A percentile compares a stretch with the other conserved stretches of the same genome.
Conservation (phyloP, 2,113 vertebrate genomes). For the Melanostigma gelatinosum region DNA sequence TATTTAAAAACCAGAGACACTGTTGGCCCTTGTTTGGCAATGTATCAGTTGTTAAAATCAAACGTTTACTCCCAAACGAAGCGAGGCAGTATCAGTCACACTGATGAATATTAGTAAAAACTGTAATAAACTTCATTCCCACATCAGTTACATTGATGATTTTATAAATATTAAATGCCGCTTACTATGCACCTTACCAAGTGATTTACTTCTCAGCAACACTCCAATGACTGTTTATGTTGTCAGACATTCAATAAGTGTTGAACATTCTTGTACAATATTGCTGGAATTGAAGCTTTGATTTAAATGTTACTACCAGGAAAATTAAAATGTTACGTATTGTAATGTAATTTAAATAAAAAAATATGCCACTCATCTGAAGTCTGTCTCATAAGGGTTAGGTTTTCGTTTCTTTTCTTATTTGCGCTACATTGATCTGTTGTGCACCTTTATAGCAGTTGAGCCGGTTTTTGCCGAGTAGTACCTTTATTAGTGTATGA, state of each 20-base stretch:
- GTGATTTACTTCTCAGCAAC: background rate
- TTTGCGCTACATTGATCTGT: background rate
- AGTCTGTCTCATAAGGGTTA: background rate
- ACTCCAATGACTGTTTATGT: background rate
- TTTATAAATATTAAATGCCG: background rate
- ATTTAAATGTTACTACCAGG: background rate
- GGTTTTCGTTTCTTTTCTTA: too few species aligned
- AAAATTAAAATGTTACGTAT: background rate
- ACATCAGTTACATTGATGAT: too few species aligned
- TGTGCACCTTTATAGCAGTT: background rate
- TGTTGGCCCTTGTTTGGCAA: background rate
- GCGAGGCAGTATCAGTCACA: background rate
- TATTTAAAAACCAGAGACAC: background rate
- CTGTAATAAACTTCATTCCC: background rate
- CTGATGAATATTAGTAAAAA: background rate
- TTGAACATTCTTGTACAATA: background rate
- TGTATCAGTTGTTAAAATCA: background rate
- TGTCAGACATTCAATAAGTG: background rate
- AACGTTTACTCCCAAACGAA: too few species aligned
- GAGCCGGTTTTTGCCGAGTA: background rate
- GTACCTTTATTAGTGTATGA: background rate
- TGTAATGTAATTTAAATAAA: background rate
- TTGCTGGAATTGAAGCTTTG: background rate
- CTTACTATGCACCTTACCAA: too few species aligned
- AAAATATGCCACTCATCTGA: background rate